These are phyloP conservation scores for Danaus melanippus DNA, from an alignment of 1,140 invertebrate species.

Conservation along the genomic window DNA sequence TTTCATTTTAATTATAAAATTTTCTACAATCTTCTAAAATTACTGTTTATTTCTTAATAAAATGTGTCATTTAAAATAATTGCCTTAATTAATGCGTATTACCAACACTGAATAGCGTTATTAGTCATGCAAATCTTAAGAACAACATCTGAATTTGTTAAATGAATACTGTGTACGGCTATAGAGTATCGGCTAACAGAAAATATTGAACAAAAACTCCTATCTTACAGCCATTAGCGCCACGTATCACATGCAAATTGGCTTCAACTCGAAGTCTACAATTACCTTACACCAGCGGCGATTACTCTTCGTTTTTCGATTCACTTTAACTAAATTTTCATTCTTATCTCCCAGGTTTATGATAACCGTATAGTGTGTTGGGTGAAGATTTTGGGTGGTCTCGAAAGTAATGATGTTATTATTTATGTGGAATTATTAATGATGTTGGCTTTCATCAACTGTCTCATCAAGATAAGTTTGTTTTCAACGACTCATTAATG, in stretches of 20 bases:
- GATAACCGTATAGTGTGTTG: slow-evolving; percentile 36
- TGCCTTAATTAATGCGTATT: too few species aligned
- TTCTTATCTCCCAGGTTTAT: slow-evolving; percentile 50
- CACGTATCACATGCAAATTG: slow-evolving; percentile 65
- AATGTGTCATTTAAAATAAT: too few species aligned
- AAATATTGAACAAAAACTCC: slow-evolving; percentile 51
- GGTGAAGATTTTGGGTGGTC: slow-evolving; percentile 68
- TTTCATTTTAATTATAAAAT: too few species aligned
- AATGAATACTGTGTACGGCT: too few species aligned
- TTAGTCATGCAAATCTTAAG: too few species aligned
- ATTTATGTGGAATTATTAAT: slow-evolving; percentile 61
- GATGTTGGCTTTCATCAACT: slow-evolving; percentile 36
- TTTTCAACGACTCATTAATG: slow-evolving; percentile 58
- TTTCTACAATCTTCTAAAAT: too few species aligned
- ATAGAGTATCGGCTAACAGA: slow-evolving; percentile 9
- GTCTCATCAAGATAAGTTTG: slow-evolving; percentile 63
- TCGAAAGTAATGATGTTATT: slow-evolving; percentile 63
- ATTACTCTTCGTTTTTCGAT: slow-evolving; percentile 44
- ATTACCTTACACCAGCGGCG: slow-evolving; percentile 37
- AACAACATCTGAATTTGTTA: too few species aligned
- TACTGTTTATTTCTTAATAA: too few species aligned
- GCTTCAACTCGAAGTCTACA: slow-evolving; percentile 34
- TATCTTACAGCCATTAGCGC: slow-evolving; percentile 55
- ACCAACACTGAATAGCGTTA: too few species aligned
- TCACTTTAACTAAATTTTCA: slow-evolving; percentile 36